Conservation (phyloP, 1,140 invertebrate species). For the Halyomorpha halys region DNA sequence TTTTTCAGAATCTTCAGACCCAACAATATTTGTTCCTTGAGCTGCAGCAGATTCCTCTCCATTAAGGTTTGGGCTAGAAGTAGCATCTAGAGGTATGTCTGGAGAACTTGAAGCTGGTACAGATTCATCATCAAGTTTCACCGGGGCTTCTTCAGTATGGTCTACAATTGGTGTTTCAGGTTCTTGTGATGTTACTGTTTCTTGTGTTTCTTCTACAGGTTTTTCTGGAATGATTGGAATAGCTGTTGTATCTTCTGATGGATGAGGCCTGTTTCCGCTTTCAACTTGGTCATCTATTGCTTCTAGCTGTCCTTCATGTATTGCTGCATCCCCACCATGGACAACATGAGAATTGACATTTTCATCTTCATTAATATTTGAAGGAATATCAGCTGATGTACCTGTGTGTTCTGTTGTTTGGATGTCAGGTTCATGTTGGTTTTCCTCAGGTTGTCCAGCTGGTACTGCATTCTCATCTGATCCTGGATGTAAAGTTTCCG, state of each 20-base stretch:
- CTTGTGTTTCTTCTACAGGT: background rate
- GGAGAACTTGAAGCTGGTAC: background rate
- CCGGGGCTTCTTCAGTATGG: background rate
- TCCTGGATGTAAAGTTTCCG: background rate
- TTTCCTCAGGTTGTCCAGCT: background rate
- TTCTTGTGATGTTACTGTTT: background rate
- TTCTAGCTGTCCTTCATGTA: conserved; percentile 4
- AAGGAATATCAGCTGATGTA: background rate
- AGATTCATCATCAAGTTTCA: background rate
- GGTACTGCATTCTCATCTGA: background rate
- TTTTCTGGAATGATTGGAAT: background rate
- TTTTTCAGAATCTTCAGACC: too few relatives aligned
- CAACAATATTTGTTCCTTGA: background rate
- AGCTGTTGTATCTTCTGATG: background rate
- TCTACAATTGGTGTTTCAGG: background rate
- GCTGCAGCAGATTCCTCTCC: background rate
- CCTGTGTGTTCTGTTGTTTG: background rate
- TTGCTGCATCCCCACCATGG: background rate
- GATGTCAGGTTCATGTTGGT: background rate
- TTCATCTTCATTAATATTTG: conserved; percentile 3
- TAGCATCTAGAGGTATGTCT: background rate
- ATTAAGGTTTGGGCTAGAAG: background rate
- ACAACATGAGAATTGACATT: conserved; percentile 5
- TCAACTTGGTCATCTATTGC: background rate
- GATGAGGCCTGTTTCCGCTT: conserved; percentile 1